A percentile compares a stretch with the other conserved stretches of the same genome.
phyloP scores from a whole-genome alignment of 2,113 vertebrate species.

The Atrichornis clamosus region DNA sequence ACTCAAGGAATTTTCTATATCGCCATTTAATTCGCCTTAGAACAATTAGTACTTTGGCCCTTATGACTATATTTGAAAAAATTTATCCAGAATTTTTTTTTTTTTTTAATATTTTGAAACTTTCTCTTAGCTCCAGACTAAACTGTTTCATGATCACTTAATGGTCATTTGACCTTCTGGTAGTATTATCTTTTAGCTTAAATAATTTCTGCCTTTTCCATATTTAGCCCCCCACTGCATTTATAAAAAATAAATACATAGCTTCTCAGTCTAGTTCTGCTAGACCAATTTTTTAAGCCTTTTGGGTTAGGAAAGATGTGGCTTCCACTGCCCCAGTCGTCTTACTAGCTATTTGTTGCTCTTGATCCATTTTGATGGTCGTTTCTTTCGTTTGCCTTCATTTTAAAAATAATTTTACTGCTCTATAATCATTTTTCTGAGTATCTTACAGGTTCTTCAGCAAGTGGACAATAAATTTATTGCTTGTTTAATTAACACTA shows the following conservation, averaged over 20 bases:
- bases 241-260: neutral
- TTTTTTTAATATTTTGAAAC: neutral
- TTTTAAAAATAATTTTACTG: slow-evolving; percentile 2
- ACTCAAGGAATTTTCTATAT: neutral
- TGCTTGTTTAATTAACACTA: slow-evolving; percentile 91
- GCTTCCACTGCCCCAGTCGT: neutral
- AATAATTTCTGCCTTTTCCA: neutral
- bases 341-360: neutral
- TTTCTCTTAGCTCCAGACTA: neutral
- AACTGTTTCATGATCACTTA: neutral
- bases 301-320: neutral
- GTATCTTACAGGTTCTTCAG: slow-evolving; percentile 85
- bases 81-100: neutral
- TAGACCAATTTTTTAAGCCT: neutral
- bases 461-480: slow-evolving; percentile 99
- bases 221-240: neutral
- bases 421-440: slow-evolving; percentile 4
- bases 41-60: neutral
- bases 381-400: neutral
- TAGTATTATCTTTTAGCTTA: neutral
- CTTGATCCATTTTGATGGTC: neutral
- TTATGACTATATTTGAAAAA: neutral
- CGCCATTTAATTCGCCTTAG: neutral
- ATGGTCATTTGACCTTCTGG: neutral
- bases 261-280: neutral